phyloP scores from a whole-genome alignment of 2,888 invertebrate genomes.

The Drosophila formosana region DNA sequence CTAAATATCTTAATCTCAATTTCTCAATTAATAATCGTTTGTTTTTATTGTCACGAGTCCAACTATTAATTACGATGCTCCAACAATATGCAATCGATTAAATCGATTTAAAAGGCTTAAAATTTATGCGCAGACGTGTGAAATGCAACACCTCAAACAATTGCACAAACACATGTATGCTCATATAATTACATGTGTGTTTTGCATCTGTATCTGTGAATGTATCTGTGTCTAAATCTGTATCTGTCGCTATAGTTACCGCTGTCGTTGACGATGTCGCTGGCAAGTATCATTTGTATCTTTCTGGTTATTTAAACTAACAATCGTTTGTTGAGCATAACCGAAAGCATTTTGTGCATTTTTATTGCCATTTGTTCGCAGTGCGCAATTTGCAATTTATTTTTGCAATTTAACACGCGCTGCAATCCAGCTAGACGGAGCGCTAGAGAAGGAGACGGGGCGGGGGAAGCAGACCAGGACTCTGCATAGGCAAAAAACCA shows the following conservation, averaged over 20 bases:
- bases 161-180: constrained; percentile 23
- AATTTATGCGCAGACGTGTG: constrained; percentile 55
- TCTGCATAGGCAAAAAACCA: constrained; percentile 37
- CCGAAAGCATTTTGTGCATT: constrained; percentile 77
- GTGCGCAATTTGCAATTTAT: constrained; percentile 77
- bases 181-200: neutral
- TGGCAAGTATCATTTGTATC: constrained; percentile 36
- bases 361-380: constrained; percentile 78
- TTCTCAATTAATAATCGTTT: neutral
- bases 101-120: constrained; percentile 42
- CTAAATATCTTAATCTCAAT: neutral
- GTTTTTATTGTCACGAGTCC: neutral
- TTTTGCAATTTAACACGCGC: constrained; percentile 79
- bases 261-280: constrained; percentile 3
- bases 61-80: neutral
- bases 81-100: neutral
- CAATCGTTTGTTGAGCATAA: constrained; percentile 63
- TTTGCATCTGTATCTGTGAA: neutral
- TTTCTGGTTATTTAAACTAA: constrained; percentile 63
- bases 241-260: constrained; percentile 3
- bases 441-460: neutral
- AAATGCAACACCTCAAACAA: constrained; percentile 63
- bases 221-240: neutral
- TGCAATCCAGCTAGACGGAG: constrained; percentile 27
- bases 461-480: neutral